Evolutionary conservation across 1,140 invertebrate species (phyloP).

Genomic region (Branchinecta lynchi): DNA sequence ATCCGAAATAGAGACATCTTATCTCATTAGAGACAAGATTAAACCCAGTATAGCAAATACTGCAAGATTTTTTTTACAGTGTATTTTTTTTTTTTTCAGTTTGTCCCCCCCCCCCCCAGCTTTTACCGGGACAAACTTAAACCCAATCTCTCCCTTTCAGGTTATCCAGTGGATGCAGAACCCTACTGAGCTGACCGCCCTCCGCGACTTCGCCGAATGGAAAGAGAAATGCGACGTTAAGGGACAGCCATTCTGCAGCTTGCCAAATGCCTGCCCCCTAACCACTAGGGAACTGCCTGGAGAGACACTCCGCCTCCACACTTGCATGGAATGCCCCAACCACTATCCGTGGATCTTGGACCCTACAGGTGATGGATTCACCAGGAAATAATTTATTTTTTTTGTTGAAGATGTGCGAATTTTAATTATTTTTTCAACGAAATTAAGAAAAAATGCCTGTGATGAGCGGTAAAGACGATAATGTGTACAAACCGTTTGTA

Average conservation of each 20-base stretch:
- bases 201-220: conserved; percentile 84
- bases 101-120: too few species aligned
- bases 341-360: conserved; percentile 91
- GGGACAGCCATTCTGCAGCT: conserved; percentile 75
- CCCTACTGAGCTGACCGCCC: conserved; percentile 66
- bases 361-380: conserved; percentile 83
- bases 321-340: conserved; percentile 87
- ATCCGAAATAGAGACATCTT: too few species aligned
- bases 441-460: too few species aligned
- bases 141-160: conserved; percentile 27
- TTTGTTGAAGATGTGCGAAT: background rate
- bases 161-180: conserved; percentile 97
- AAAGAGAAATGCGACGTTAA: conserved; percentile 91
- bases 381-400: conserved; percentile 31
- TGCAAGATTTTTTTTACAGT: too few species aligned
- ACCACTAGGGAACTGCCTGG: conserved; percentile 72
- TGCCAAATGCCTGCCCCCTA: conserved; percentile 75
- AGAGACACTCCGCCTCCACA: conserved; percentile 78
- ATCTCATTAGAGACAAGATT: too few species aligned
- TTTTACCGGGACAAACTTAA: too few species aligned
- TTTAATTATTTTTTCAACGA: background rate
- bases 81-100: too few species aligned
- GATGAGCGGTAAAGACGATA: too few species aligned
- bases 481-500: too few species aligned
- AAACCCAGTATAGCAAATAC: too few species aligned